Percentiles rank a stretch among this genome's conserved stretches.
Conservation (phyloP, 1,140 invertebrate species). For the Pseudomyrmex flavicornis region DNA sequence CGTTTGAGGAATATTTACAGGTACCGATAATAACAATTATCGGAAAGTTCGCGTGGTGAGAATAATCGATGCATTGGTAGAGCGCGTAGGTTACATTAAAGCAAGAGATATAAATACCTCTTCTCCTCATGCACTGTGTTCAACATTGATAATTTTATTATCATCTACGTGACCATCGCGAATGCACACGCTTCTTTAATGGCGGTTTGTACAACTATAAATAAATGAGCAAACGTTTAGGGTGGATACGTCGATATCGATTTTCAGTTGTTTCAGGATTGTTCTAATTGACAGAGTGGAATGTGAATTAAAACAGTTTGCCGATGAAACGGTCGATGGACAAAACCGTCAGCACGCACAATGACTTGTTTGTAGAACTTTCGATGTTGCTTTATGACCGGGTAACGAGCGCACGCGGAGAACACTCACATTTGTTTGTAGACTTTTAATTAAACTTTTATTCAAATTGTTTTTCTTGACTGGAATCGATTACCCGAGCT, state of each 20-base stretch:
- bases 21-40: background rate
- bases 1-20: background rate
- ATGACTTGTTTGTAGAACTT: background rate
- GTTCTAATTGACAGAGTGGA: background rate
- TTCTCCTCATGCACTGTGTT: too few species aligned
- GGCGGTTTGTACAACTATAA: background rate
- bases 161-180: background rate
- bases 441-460: conserved; percentile 46
- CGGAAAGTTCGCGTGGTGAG: background rate
- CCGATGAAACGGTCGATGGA: background rate
- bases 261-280: background rate
- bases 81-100: background rate
- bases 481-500: background rate
- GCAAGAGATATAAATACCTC: background rate
- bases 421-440: background rate
- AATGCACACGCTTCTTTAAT: background rate
- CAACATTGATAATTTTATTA: background rate
- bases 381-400: background rate
- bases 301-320: background rate
- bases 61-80: background rate
- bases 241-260: background rate
- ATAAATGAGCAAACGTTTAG: background rate
- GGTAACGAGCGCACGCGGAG: background rate
- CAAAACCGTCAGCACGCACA: background rate
- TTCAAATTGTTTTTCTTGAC: conserved; percentile 1